A percentile compares a stretch with the other conserved stretches of the same genome.
Conservation (phyloP, 2,888 invertebrate genomes). For the Lasioglossum zephyrum region DNA sequence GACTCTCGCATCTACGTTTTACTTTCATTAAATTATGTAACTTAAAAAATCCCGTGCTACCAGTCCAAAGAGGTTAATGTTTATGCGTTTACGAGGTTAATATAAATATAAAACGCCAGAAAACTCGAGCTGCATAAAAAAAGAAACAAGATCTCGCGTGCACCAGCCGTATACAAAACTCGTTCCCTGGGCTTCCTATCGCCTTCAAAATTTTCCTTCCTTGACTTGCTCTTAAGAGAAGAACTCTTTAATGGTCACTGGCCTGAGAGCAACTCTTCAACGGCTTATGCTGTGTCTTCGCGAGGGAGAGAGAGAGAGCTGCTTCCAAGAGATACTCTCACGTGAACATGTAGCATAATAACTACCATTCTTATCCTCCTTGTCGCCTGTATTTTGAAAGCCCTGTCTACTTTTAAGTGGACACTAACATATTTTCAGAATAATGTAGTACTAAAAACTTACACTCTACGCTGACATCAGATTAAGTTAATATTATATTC, state of each 20-base stretch:
- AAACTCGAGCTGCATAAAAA: neutral
- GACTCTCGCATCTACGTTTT: neutral
- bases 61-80: neutral
- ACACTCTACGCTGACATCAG: neutral
- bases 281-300: neutral
- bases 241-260: neutral
- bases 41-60: neutral
- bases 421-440: neutral
- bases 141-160: neutral
- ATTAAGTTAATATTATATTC: neutral
- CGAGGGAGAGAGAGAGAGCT: neutral
- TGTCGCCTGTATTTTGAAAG: neutral
- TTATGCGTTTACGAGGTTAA: slow-evolving; percentile 6
- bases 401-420: neutral
- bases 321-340: neutral
- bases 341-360: neutral
- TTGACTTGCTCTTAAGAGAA: slow-evolving; percentile 8
- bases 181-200: neutral
- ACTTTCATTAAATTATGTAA: neutral
- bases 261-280: slow-evolving; percentile 19
- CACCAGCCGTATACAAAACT: neutral
- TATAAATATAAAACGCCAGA: neutral
- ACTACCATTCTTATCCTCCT: neutral
- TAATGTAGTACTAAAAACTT: neutral
- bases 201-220: slow-evolving; percentile 14